Conservation (phyloP, 2,888 invertebrate genomes). For the Strigamia transsilvanica region DNA sequence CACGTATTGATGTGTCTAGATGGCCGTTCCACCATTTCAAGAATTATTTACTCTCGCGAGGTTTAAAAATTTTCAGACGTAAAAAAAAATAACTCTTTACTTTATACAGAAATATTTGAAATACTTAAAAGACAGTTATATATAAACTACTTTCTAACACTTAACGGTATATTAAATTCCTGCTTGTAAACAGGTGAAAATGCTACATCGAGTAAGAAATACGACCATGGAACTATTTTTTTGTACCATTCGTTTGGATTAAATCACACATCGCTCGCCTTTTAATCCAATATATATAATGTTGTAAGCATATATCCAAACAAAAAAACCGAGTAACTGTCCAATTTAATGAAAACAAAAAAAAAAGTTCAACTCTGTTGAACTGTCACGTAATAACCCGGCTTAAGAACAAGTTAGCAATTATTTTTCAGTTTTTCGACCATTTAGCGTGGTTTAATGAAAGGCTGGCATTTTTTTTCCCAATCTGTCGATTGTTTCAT, state of each 20-base stretch:
- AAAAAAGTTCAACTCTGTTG: background rate
- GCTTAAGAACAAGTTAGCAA: background rate
- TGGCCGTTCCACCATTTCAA: background rate
- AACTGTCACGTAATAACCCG: background rate
- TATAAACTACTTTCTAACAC: conserved; percentile 7
- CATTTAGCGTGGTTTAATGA: background rate
- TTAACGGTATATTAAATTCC: background rate
- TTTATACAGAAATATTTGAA: conserved; percentile 20
- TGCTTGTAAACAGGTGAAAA: background rate
- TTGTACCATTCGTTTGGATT: background rate
- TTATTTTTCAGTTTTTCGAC: background rate
- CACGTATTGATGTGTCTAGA: background rate
- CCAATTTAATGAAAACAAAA: too few species aligned
- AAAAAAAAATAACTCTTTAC: background rate
- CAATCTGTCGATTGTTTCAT: conserved; percentile 14
- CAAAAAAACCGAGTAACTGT: too few species aligned
- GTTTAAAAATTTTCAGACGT: background rate
- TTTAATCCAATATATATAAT: too few species aligned
- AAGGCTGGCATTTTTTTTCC: background rate
- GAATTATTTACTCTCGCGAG: background rate
- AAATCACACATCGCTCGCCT: too few species aligned
- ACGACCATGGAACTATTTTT: background rate
- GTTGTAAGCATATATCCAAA: too few species aligned
- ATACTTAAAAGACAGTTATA: conserved; percentile 1
- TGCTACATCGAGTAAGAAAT: conserved; percentile 6